Evolutionary conservation across 1,140 invertebrate genomes (phyloP).

Genomic region (Bombyx mandarina): DNA sequence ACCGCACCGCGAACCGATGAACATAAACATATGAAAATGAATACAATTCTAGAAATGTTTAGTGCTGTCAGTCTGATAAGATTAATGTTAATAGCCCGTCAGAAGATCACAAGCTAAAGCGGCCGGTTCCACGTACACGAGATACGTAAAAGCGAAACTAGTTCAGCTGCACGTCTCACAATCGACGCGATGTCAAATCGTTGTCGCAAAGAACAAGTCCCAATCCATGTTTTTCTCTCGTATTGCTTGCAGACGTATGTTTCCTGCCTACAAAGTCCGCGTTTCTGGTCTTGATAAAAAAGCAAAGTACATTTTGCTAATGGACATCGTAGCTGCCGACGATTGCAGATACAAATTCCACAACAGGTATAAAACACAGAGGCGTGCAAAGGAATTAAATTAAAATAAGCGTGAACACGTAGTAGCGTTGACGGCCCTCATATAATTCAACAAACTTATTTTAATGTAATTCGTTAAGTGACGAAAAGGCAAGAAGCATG

Average conservation of each 20-base stretch:
- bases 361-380: conserved; percentile 80
- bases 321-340: conserved; percentile 94
- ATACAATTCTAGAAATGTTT: conserved; percentile 6
- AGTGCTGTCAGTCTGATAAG: not conserved
- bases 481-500: conserved; percentile 76
- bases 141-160: conserved; percentile 55
- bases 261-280: conserved; percentile 93
- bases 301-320: conserved; percentile 95
- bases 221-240: conserved; percentile 70
- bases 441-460: conserved; percentile 41
- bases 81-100: conserved; percentile 20
- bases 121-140: conserved; percentile 34
- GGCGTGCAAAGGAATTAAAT: conserved; percentile 50
- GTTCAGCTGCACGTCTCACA: conserved; percentile 56
- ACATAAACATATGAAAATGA: not conserved
- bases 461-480: conserved; percentile 58
- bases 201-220: conserved; percentile 74
- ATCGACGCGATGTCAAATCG: conserved; percentile 65
- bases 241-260: conserved; percentile 87
- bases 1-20: no score
- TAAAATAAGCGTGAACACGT: conserved; percentile 50
- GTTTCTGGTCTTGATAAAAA: conserved; percentile 93
- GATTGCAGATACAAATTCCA: conserved; percentile 97
- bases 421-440: conserved; percentile 19
- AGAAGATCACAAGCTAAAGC: conserved; percentile 64